A percentile compares a stretch with the other conserved stretches of the same genome.
Evolutionary conservation across 2,113 vertebrate genomes (phyloP).

Genomic region (Cyprinodon variegatus): DNA sequence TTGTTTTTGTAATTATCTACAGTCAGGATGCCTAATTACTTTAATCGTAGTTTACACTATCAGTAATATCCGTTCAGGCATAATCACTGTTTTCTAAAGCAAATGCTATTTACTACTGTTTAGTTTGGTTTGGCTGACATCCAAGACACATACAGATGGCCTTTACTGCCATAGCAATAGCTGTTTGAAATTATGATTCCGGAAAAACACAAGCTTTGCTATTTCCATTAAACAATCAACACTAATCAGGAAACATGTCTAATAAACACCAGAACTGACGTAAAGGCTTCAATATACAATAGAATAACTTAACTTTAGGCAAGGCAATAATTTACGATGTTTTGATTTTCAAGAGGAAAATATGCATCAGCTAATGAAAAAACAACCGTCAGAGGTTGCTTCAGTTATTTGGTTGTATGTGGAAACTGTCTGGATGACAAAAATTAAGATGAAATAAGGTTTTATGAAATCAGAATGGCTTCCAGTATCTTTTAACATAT

Average conservation of each 20-base stretch:
- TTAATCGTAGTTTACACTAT: not conserved
- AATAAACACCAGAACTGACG: not conserved
- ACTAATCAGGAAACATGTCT: constrained; percentile 31
- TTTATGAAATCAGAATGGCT: too few species aligned
- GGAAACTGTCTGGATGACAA: too few species aligned
- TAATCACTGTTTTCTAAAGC: not conserved
- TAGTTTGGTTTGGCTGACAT: not conserved
- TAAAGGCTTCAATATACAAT: not conserved
- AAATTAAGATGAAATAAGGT: too few species aligned
- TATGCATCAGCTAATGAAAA: not conserved
- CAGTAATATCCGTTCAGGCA: not conserved
- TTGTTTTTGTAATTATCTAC: not conserved
- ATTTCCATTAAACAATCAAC: constrained; percentile 8
- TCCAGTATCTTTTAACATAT: too few species aligned
- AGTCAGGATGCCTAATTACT: constrained; percentile 6
- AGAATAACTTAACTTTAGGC: not conserved
- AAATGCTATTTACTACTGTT: constrained; percentile 9
- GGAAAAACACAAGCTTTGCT: constrained; percentile 13
- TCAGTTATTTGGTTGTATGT: not conserved
- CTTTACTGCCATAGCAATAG: not conserved
- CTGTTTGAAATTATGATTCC: not conserved
- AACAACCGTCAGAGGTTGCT: not conserved
- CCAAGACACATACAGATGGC: constrained; percentile 1
- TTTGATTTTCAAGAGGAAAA: not conserved
- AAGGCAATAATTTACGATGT: not conserved